These are phyloP conservation scores for Elachura formosa DNA, from an alignment of 2,113 vertebrate genomes.

Conservation along the genomic window DNA sequence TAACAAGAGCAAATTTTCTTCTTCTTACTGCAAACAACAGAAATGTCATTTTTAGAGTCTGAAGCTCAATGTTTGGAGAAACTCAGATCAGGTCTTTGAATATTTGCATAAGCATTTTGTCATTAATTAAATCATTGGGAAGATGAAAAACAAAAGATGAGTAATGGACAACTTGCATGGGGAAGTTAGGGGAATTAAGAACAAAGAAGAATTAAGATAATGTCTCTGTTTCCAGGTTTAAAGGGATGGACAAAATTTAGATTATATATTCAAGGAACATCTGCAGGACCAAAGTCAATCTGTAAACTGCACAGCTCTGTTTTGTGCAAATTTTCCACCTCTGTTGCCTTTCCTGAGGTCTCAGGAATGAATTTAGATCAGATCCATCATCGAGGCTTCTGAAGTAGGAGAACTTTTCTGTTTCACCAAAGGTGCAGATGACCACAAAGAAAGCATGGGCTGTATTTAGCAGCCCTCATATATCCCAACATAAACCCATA, in stretches of 20 bases:
- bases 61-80: not conserved
- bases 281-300: not conserved
- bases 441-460: not conserved
- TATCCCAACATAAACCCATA: not conserved
- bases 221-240: not conserved
- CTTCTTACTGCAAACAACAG: not conserved
- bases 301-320: not conserved
- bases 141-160: not conserved
- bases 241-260: not conserved
- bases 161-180: not conserved
- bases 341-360: not conserved
- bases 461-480: not conserved
- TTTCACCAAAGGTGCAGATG: not conserved
- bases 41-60: not conserved
- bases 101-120: not conserved
- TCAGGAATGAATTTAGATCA: not conserved
- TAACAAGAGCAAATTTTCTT: not conserved
- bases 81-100: not conserved
- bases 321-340: not conserved
- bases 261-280: not conserved
- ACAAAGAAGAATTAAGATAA: not conserved
- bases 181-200: not conserved
- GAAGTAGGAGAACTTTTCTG: not conserved
- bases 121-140: not conserved
- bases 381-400: not conserved